Base-by-base conservation (phyloP, 1,140 invertebrate species). In the Matsumurasca onukii region DNA sequence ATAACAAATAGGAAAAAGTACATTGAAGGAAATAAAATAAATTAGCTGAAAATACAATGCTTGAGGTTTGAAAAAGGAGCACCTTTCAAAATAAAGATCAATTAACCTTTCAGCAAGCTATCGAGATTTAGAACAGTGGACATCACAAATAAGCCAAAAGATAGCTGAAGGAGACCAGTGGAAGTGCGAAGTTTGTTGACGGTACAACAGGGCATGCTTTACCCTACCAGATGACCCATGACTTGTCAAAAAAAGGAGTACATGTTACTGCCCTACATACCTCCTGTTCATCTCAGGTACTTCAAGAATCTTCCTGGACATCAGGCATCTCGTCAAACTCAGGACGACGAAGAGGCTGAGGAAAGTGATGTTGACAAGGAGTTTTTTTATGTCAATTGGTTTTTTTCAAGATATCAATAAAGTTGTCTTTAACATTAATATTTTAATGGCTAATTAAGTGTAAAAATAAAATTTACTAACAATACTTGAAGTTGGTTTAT, bases 1-100 rank as follows among this genome's bases (percentile, higher is more conserved):
- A 61, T 61, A 9, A 29, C 13, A 3, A 61, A 61, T 27, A 12
- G 57, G 27, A 61, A 61, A 61, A 61, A 12, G 57, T 22, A 12
- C 13, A 61, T 13, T 27, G 57, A 61, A 25, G 30, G 30, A 5
- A 25, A 5, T 12, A 15, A 3, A 31, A 13, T 61, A 27, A 61
- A 27, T 5, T 61, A 27, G 57, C 27, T 61, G 20, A 12, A 61
- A 20, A 61, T 61, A 29, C 57, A 27, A 13, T 61, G 57, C 22
- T 29, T 30, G 57, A 61, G 57, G 57, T 61, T 61, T 61, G 57
- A n/a, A 61, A 61, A 31, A 25, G 3, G 13, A 29, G 3, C 57
- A 29, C 57, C 57, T 20, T 61, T 61, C 30, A 3, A 61, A 61
- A 61, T 61, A 61, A 61, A 61, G 30, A 29, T 61, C 2, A n/a